phyloP scores from a whole-genome alignment of 2,888 invertebrate species.

The Macaria notata region DNA sequence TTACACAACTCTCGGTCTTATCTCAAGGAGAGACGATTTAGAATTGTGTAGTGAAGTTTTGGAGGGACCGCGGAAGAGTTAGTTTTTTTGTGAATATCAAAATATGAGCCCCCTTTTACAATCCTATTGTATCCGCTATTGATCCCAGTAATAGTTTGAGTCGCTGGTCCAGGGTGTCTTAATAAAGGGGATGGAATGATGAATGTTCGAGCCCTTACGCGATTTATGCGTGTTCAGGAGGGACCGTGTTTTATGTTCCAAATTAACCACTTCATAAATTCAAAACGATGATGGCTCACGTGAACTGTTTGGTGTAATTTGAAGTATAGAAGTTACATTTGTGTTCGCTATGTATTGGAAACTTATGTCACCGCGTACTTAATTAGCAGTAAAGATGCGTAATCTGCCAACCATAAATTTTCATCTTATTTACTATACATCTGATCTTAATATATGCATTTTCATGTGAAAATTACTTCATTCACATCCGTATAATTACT shows the following conservation, averaged over 20 bases:
- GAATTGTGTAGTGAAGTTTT: constrained; percentile 23
- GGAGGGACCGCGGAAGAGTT: constrained; percentile 71
- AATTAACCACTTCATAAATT: constrained; percentile 19
- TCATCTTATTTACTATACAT: no score
- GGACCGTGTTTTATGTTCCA: constrained; percentile 3
- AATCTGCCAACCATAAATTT: no score
- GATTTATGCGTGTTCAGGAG: constrained; percentile 43
- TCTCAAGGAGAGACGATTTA: constrained; percentile 47
- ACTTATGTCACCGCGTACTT: neutral
- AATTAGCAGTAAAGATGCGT: no score
- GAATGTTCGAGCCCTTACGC: constrained; percentile 44
- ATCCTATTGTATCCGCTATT: constrained; percentile 79
- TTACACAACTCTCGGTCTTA: constrained; percentile 60
- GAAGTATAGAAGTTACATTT: no score
- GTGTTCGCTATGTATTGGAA: neutral
- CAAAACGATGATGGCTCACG: constrained; percentile 5
- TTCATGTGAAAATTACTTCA: no score
- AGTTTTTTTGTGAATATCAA: constrained; percentile 80
- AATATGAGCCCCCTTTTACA: constrained; percentile 81
- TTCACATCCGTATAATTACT: no score
- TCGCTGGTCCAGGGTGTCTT: constrained; percentile 70
- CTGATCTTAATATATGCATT: no score
- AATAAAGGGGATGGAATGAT: constrained; percentile 70
- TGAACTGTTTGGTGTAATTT: no score
- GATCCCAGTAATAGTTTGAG: constrained; percentile 79